These are phyloP conservation scores for Parazoanthus atlanticus DNA, from an alignment of 92 coral and sea anemone genomes.

Conservation along the genomic window DNA sequence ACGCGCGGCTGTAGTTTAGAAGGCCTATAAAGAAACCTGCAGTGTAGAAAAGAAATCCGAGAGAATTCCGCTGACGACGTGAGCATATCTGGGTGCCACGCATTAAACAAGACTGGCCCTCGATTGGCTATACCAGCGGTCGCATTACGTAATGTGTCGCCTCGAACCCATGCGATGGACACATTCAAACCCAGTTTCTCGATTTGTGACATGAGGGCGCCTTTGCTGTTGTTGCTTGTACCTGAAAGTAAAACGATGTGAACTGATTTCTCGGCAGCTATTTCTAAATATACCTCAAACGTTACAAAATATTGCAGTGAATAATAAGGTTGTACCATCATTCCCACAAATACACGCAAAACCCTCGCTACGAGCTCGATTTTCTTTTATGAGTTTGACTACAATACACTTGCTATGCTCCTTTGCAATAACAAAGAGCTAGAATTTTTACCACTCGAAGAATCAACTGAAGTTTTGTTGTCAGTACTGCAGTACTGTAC, in stretches of 20 bases:
- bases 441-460: no score
- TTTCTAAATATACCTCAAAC: neutral
- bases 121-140: constrained; percentile 46
- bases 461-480: no score
- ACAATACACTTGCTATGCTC: no score
- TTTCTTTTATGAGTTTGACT: no score
- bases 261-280: neutral
- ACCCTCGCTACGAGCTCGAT: no score
- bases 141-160: constrained; percentile 22
- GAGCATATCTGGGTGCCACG: constrained; percentile 61
- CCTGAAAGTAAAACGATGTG: neutral
- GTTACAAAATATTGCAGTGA: neutral
- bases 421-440: no score
- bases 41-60: constrained; percentile 64
- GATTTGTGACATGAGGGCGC: constrained; percentile 52
- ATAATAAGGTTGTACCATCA: no score
- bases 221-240: constrained; percentile 34
- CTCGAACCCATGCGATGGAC: constrained; percentile 62
- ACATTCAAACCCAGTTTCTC: constrained; percentile 52
- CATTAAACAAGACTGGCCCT: constrained; percentile 59
- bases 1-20: neutral
- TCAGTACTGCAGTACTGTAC: no score
- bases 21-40: constrained; percentile 44
- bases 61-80: constrained; percentile 58
- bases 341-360: no score